Evolutionary conservation across 1,140 invertebrate genomes (phyloP).

Genomic region (Argopecten irradians): DNA sequence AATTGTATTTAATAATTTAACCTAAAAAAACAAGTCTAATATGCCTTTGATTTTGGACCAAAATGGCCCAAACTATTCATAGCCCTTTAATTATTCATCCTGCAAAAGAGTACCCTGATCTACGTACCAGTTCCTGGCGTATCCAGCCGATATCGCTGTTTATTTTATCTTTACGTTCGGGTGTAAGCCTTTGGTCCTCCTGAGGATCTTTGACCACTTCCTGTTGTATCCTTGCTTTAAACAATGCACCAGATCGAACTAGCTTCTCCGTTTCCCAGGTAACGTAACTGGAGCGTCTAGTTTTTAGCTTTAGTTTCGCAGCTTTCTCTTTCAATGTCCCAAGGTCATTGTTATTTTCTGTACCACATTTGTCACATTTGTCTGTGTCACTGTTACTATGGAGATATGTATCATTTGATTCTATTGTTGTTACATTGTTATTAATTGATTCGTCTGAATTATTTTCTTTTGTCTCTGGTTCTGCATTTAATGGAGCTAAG

Average conservation of each 20-base stretch:
- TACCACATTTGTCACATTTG: not conserved
- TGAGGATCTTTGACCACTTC: not conserved
- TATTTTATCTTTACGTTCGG: slow-evolving; percentile 39
- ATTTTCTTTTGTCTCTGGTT: not conserved
- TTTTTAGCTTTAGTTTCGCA: slow-evolving; percentile 32
- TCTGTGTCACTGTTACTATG: not conserved
- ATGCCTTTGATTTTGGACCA: no score
- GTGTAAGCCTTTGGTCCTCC: not conserved
- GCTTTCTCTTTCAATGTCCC: slow-evolving; percentile 36
- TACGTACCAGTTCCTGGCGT: slow-evolving; percentile 34
- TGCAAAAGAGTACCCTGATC: no score
- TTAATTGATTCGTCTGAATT: not conserved
- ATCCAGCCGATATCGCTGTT: slow-evolving; percentile 33
- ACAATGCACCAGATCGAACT: slow-evolving; percentile 24
- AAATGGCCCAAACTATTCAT: no score
- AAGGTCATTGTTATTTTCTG: slow-evolving; percentile 30
- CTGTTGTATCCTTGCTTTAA: slow-evolving; percentile 25
- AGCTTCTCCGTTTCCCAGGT: slow-evolving; percentile 35
- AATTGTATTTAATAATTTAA: no score
- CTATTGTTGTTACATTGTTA: no score
- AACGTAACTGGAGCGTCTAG: slow-evolving; percentile 26
- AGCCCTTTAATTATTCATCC: no score
- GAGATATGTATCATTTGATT: not conserved
- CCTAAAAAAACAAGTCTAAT: no score
- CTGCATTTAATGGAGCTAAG: not conserved